Evolutionary conservation across 2,797 vertebrate species (phyloP).

Genomic region (Nannoperca australis): DNA sequence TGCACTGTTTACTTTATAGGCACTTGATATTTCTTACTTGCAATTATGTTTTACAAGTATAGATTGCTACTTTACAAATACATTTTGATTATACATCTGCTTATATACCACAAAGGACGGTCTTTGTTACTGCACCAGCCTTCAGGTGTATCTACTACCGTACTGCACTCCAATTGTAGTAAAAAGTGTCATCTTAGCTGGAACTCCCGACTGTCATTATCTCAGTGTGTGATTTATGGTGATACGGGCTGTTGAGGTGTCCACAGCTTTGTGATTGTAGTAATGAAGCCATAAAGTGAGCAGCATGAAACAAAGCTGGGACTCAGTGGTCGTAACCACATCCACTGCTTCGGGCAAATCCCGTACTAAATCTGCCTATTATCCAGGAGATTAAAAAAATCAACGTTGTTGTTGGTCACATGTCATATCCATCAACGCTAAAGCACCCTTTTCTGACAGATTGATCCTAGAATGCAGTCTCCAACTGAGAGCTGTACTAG

Average conservation of each 20-base stretch:
- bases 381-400: conserved; percentile 87
- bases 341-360: conserved; percentile 93
- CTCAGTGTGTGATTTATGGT: conserved; percentile 93
- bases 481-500: conserved; percentile 93
- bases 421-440: conserved; percentile 96
- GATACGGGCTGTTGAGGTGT: conserved; percentile 92
- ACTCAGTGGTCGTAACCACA: conserved; percentile 94
- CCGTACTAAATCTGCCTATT: conserved; percentile 93
- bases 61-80: conserved; percentile 37
- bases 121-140: conserved; percentile 11
- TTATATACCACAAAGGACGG: conserved; percentile 61
- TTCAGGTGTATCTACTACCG: background rate
- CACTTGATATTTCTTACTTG: conserved; percentile 53
- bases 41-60: conserved; percentile 53
- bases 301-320: conserved; percentile 95
- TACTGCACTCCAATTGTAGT: conserved; percentile 32
- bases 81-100: conserved; percentile 68
- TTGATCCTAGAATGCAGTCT: conserved; percentile 90
- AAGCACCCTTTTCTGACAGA: conserved; percentile 94
- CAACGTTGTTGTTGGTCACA: conserved; percentile 95
- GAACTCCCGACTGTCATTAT: conserved; percentile 86
- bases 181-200: conserved; percentile 79
- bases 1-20: conserved; percentile 44
- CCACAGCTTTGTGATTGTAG: conserved; percentile 95
- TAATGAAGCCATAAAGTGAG: conserved; percentile 98